phyloP scores from a whole-genome alignment of 1,140 invertebrate species.

The Saccostrea cuccullata region DNA sequence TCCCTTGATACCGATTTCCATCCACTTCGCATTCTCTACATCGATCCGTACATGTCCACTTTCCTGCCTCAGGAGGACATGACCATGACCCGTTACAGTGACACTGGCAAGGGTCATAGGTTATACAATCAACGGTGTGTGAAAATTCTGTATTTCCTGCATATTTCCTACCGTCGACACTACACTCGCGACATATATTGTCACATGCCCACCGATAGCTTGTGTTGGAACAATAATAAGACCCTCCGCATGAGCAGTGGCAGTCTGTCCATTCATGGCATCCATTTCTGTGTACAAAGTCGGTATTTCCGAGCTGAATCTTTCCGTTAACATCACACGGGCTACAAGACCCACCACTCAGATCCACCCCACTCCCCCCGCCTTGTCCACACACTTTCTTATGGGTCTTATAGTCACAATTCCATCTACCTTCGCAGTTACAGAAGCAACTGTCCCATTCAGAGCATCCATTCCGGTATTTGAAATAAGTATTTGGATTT shows the following conservation, averaged over 20 bases:
- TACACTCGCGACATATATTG: constrained; percentile 56
- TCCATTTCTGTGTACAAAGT: constrained; percentile 62
- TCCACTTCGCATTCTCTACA: constrained; percentile 43
- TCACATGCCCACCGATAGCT: constrained; percentile 62
- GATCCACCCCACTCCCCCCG: constrained; percentile 14
- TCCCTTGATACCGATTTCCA: constrained; percentile 32
- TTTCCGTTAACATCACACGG: constrained; percentile 59
- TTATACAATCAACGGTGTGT: constrained; percentile 54
- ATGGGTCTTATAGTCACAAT: constrained; percentile 42
- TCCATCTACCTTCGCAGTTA: constrained; percentile 52
- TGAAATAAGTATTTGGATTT: constrained; percentile 48
- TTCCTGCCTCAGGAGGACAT: constrained; percentile 57
- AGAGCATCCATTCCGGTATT: constrained; percentile 45
- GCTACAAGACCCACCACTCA: constrained; percentile 43
- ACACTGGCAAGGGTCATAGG: constrained; percentile 60
- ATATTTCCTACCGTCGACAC: constrained; percentile 55
- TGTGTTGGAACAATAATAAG: constrained; percentile 62
- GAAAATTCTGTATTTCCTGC: constrained; percentile 61
- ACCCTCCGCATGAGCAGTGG: constrained; percentile 63
- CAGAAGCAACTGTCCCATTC: constrained; percentile 52
- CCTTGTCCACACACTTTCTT: constrained; percentile 35
- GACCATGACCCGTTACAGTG: constrained; percentile 63
- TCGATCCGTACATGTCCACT: constrained; percentile 52
- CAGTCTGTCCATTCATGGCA: constrained; percentile 66
- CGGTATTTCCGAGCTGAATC: constrained; percentile 48